phyloP scores from a whole-genome alignment of 2,797 vertebrate species.

The Myiotriccus ornatus region DNA sequence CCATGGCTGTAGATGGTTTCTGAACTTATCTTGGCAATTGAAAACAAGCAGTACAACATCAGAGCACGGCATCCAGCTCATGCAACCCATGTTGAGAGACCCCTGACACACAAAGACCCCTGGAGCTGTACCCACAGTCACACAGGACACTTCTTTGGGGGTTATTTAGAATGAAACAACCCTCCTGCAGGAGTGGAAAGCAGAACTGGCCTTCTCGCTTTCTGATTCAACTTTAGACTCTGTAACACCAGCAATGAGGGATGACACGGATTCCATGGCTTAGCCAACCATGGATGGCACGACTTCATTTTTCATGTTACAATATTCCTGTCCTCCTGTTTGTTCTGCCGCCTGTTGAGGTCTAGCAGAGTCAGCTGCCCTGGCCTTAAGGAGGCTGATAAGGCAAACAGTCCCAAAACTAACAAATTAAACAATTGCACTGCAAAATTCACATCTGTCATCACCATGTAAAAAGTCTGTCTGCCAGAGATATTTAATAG shows the following conservation, averaged over 20 bases:
- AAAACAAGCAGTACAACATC: neutral
- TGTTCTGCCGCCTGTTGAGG: neutral
- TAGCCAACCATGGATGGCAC: neutral
- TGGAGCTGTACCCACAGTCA: neutral
- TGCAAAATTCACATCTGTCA: neutral
- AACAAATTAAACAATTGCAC: neutral
- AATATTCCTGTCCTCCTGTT: neutral
- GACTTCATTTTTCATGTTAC: neutral
- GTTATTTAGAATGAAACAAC: neutral
- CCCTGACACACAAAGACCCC: neutral
- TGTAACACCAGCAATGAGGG: neutral
- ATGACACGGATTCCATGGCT: neutral
- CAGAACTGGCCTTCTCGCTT: neutral
- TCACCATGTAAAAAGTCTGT: neutral
- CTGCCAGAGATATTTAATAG: neutral
- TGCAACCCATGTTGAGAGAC: neutral
- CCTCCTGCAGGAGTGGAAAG: neutral
- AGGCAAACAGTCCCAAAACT: neutral
- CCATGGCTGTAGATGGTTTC: neutral
- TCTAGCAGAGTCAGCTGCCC: neutral
- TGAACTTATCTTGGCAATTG: neutral
- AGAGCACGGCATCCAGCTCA: neutral
- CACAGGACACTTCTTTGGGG: neutral
- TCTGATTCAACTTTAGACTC: neutral
- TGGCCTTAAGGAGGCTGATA: neutral